These are phyloP conservation scores for Pitta sordida DNA, from an alignment of 2,113 vertebrate genomes.

Conservation along the genomic window DNA sequence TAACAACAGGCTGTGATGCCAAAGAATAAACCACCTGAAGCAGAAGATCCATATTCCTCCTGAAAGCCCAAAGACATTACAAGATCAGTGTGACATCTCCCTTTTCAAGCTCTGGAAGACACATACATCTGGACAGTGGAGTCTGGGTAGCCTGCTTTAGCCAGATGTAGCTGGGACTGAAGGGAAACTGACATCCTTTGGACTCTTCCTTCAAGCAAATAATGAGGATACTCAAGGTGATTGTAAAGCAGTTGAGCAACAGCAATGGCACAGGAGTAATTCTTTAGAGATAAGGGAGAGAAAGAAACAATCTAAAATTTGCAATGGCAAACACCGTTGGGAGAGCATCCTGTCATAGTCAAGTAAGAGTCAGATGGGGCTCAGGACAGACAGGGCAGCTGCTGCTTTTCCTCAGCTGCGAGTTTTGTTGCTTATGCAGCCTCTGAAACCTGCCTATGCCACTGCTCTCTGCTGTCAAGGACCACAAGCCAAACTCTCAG, in stretches of 20 bases:
- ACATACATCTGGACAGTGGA: not conserved
- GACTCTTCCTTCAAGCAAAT: not conserved
- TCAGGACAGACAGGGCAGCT: not conserved
- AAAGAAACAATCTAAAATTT: not conserved
- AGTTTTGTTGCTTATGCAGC: not conserved
- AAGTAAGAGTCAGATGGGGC: not conserved
- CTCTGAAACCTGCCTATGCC: not conserved
- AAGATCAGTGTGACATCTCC: accelerated
- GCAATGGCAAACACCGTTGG: not conserved
- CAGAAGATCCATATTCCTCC: not conserved
- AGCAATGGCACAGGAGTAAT: not conserved
- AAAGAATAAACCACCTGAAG: not conserved
- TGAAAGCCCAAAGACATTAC: not conserved
- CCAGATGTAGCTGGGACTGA: not conserved
- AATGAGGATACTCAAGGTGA: not conserved
- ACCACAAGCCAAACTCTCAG: accelerated
- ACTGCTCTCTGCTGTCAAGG: not conserved
- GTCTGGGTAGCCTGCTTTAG: not conserved
- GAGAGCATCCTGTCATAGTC: not conserved
- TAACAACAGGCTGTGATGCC: not conserved
- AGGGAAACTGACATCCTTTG: not conserved
- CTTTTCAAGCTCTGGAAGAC: not conserved
- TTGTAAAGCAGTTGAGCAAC: not conserved
- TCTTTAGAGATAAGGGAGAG: not conserved
- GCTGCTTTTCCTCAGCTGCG: not conserved